Conservation (phyloP, 1,140 invertebrate species). For the Spodoptera litura region DNA sequence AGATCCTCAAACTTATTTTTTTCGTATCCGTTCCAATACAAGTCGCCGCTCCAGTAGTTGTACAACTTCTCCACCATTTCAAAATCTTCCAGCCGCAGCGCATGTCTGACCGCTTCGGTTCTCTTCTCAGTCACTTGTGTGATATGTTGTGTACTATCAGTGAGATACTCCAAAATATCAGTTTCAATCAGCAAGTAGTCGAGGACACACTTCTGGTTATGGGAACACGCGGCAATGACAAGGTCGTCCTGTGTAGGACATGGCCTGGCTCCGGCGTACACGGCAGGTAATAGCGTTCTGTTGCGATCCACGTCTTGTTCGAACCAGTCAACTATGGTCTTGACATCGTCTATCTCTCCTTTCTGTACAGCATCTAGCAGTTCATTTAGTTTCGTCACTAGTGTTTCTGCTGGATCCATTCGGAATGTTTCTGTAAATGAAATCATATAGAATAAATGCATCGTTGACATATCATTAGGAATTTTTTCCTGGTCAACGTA, state of each 20-base stretch:
- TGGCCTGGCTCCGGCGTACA: not conserved
- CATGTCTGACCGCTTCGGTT: conserved; percentile 26
- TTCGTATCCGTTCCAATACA: conserved; percentile 46
- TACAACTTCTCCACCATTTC: conserved; percentile 49
- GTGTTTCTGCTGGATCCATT: conserved; percentile 1
- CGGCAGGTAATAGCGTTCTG: not conserved
- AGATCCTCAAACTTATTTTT: not conserved
- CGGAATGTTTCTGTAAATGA: not conserved
- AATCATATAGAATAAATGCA: not conserved
- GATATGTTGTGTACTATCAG: not conserved
- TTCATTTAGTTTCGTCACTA: not conserved
- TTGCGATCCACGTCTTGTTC: not conserved
- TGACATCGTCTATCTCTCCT: not conserved
- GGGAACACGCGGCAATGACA: not conserved
- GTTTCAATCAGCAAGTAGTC: not conserved
- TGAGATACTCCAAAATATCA: not conserved
- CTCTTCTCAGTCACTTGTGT: not conserved
- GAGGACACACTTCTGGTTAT: not conserved
- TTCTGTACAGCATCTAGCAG: not conserved
- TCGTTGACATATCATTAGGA: not conserved
- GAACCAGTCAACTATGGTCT: not conserved
- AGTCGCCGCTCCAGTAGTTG: conserved; percentile 49
- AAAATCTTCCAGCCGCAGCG: conserved; percentile 35
- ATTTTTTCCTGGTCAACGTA: too few relatives aligned
- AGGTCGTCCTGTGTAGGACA: not conserved